Percentiles rank a stretch among this genome's conserved stretches.
Evolutionary conservation across 2,797 vertebrate species (phyloP).

Genomic region (Myotis findleyi): DNA sequence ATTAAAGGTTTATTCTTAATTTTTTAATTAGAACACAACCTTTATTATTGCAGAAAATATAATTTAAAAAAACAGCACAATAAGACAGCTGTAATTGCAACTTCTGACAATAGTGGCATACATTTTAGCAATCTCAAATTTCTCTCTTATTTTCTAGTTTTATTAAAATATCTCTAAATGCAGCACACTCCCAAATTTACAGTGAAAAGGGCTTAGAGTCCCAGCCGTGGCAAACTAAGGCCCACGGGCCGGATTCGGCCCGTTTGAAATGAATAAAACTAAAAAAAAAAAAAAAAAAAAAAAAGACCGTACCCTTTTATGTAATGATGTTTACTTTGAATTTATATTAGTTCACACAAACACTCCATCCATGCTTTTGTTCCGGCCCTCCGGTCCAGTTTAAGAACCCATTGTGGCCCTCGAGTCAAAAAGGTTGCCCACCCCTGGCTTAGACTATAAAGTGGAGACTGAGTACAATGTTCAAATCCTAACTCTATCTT

Average conservation of each 20-base stretch:
- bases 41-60: slow-evolving; percentile 41
- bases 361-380: no score
- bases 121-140: slow-evolving; percentile 34
- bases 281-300: no score
- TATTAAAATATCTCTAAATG: slow-evolving; percentile 33
- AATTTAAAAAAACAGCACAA: slow-evolving; percentile 27
- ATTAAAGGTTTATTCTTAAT: slow-evolving; percentile 51
- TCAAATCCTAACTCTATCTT: neutral
- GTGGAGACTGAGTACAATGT: neutral
- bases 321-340: no score
- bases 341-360: no score
- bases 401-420: no score
- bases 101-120: neutral
- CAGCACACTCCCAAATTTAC: neutral
- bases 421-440: no score
- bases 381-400: no score
- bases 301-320: no score
- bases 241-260: no score
- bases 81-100: slow-evolving; percentile 10
- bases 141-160: slow-evolving; percentile 54
- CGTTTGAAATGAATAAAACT: no score
- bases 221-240: no score
- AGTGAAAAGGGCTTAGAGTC: neutral
- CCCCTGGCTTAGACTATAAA: neutral
- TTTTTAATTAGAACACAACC: slow-evolving; percentile 18